phyloP scores from a whole-genome alignment of 2,113 vertebrate species.

The Tetrao urogallus region DNA sequence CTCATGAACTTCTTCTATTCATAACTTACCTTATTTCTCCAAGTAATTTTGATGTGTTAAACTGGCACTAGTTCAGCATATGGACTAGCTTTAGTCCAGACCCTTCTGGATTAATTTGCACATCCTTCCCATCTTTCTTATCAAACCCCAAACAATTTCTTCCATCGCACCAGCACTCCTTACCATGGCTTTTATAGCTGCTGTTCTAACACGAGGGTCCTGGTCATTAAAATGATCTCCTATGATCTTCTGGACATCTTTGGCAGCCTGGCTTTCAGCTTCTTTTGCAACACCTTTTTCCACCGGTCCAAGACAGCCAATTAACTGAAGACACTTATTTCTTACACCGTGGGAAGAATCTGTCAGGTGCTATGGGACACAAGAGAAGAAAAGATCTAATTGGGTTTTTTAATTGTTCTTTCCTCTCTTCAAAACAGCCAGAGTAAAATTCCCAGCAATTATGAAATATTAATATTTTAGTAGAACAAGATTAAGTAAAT shows the following conservation, averaged over 20 bases:
- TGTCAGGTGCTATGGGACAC: constrained; percentile 82
- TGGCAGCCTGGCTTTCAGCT: constrained; percentile 75
- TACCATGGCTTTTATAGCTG: constrained; percentile 97
- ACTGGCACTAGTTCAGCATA: background rate
- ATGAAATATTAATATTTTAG: background rate
- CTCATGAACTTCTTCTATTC: background rate
- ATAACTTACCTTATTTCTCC: background rate
- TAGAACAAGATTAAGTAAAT: background rate
- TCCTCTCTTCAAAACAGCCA: background rate
- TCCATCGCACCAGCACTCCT: background rate
- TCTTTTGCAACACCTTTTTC: constrained; percentile 85
- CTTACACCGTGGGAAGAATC: constrained; percentile 94
- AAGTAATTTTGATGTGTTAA: background rate
- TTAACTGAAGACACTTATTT: constrained; percentile 94
- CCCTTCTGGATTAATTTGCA: background rate
- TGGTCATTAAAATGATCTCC: constrained; percentile 95
- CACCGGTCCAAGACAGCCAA: constrained; percentile 90
- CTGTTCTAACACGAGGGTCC: constrained; percentile 93
- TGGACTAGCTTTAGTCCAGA: background rate
- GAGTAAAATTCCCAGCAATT: background rate
- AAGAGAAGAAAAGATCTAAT: background rate
- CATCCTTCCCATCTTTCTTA: background rate
- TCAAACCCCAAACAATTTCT: background rate
- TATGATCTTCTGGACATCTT: constrained; percentile 93
- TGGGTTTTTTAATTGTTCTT: accelerated